Conservation (phyloP, 2,888 invertebrate genomes). For the Scrobipalpa atriplicella region DNA sequence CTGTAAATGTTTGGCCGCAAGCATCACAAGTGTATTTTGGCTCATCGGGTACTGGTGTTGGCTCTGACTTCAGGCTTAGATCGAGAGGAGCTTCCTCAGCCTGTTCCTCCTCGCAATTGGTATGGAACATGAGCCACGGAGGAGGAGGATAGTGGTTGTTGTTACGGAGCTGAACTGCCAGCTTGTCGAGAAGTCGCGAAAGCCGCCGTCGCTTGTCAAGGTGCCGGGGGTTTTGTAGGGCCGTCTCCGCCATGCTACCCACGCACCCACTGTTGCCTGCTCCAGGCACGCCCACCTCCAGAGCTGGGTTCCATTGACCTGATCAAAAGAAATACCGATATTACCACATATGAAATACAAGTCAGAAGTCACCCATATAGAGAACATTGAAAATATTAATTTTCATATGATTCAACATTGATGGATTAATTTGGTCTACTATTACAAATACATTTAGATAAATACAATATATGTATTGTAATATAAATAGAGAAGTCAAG, state of each 20-base stretch:
- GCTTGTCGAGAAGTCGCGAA: slow-evolving; percentile 90
- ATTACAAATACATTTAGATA: too few species aligned
- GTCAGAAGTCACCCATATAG: too few species aligned
- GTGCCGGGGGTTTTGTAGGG: slow-evolving; percentile 56
- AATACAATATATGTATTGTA: too few species aligned
- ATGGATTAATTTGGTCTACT: too few species aligned
- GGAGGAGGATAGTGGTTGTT: slow-evolving; percentile 66
- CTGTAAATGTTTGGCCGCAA: slow-evolving; percentile 97
- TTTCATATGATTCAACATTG: too few species aligned
- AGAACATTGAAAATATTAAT: too few species aligned
- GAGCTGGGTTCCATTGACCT: slow-evolving; percentile 59
- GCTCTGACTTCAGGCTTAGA: slow-evolving; percentile 87
- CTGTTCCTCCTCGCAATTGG: slow-evolving; percentile 41
- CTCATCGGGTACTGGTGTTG: slow-evolving; percentile 86
- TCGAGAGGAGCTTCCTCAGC: slow-evolving; percentile 92
- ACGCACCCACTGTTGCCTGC: slow-evolving; percentile 54
- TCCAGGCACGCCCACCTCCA: slow-evolving; percentile 46
- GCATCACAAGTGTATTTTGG: slow-evolving; percentile 93
- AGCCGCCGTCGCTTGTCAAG: slow-evolving; percentile 90
- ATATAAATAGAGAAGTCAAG: too few species aligned
- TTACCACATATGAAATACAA: too few species aligned
- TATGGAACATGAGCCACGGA: slow-evolving; percentile 53
- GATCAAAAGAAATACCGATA: slow-evolving; percentile 28
- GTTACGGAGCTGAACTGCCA: slow-evolving; percentile 71
- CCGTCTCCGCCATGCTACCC: slow-evolving; percentile 79